phyloP scores from a whole-genome alignment of 92 coral and sea anemone genomes.

The Actinernus sp. region DNA sequence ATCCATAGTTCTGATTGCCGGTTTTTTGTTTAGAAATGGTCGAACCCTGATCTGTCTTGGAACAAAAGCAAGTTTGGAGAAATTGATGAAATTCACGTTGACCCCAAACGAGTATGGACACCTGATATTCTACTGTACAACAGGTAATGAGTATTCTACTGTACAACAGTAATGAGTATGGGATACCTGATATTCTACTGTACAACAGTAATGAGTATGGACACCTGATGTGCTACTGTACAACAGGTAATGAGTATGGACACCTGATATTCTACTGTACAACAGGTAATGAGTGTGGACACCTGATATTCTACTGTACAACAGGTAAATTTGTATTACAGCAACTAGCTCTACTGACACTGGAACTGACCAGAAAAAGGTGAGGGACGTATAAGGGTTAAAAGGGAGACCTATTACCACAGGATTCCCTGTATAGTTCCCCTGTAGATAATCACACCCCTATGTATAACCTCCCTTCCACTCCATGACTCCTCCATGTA shows the following conservation, averaged over 20 bases:
- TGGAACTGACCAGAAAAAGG: no score
- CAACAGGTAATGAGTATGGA: conserved; percentile 81
- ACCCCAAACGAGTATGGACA: conserved; percentile 73
- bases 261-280: conserved; percentile 76
- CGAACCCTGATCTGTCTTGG: conserved; percentile 76
- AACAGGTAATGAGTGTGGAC: conserved; percentile 64
- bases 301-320: no score
- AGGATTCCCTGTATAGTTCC: not conserved
- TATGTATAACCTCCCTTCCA: not conserved
- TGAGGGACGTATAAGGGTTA: no score
- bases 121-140: conserved; percentile 80
- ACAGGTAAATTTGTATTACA: conserved; percentile 28
- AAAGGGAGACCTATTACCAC: no score
- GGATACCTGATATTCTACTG: no score
- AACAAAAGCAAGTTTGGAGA: conserved; percentile 53
- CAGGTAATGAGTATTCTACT: conserved; percentile 41
- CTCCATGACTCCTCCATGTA: not conserved
- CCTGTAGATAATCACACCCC: not conserved
- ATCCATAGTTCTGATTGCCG: not conserved
- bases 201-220: no score
- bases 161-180: no score
- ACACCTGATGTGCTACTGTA: conserved; percentile 74
- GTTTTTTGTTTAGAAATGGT: conserved; percentile 49
- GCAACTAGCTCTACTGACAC: not conserved
- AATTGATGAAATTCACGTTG: conserved; percentile 40